A percentile compares a stretch with the other conserved stretches of the same genome.
Evolutionary conservation across 2,888 invertebrate species (phyloP).

Genomic region (Scaptomyza tumidula): DNA sequence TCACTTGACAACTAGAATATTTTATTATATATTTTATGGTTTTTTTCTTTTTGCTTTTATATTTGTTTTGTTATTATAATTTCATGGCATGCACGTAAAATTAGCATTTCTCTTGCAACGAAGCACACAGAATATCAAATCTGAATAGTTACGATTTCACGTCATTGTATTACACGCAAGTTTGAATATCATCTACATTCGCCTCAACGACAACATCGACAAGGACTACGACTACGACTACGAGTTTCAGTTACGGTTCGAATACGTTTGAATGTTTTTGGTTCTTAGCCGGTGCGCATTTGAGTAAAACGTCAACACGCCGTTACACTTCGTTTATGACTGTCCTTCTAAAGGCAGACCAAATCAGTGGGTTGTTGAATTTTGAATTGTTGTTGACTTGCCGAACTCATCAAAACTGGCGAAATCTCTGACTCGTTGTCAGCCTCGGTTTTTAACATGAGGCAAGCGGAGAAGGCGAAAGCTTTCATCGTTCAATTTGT

Average conservation of each 20-base stretch:
- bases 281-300: constrained; percentile 36
- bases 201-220: constrained; percentile 11
- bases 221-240: not conserved
- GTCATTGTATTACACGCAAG: constrained; percentile 39
- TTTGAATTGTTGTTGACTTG: constrained; percentile 61
- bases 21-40: constrained; percentile 20
- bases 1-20: constrained; percentile 45
- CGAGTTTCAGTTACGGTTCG: constrained; percentile 7
- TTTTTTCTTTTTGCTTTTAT: not conserved
- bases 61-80: constrained; percentile 23
- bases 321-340: constrained; percentile 82
- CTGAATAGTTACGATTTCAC: constrained; percentile 41
- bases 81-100: constrained; percentile 38
- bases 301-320: constrained; percentile 76
- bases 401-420: constrained; percentile 44
- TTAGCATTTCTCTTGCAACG: constrained; percentile 31
- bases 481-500: constrained; percentile 50
- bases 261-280: constrained; percentile 14
- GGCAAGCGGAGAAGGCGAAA: constrained; percentile 18
- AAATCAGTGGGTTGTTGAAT: constrained; percentile 65
- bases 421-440: constrained; percentile 52
- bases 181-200: constrained; percentile 21
- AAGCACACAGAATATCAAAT: constrained; percentile 30
- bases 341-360: constrained; percentile 64
- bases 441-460: constrained; percentile 26